These are phyloP conservation scores for Myiozetetes cayanensis DNA, from an alignment of 2,113 vertebrate species.

Conservation along the genomic window DNA sequence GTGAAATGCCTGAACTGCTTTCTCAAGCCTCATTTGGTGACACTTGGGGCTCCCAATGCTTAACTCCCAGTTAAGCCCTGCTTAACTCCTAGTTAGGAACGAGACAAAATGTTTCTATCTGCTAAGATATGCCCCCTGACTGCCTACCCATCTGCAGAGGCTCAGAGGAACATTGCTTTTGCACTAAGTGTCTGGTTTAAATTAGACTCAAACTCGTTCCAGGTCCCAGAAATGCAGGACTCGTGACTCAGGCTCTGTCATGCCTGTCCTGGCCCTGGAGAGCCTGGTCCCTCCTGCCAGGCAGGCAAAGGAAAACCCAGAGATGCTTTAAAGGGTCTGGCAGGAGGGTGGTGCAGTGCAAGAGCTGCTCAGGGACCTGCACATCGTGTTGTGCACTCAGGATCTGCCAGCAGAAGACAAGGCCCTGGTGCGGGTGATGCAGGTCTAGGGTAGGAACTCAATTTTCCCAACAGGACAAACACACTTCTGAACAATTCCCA, in stretches of 20 bases:
- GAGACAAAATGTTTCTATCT: background rate
- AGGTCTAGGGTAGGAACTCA: background rate
- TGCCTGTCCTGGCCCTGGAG: background rate
- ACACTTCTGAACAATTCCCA: background rate
- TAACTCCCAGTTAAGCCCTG: background rate
- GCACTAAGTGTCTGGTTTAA: background rate
- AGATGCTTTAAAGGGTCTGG: background rate
- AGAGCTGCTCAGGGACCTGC: background rate
- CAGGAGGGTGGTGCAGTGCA: background rate
- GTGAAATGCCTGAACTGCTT: background rate
- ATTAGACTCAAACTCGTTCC: slow-evolving; percentile 15
- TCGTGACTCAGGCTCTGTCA: background rate
- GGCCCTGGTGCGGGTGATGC: background rate
- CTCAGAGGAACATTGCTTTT: slow-evolving; percentile 8
- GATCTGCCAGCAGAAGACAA: background rate
- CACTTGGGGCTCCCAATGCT: background rate
- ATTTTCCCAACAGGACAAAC: background rate
- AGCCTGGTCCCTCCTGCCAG: background rate
- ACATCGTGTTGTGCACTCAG: accelerated
- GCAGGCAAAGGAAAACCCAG: background rate
- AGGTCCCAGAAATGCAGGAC: background rate
- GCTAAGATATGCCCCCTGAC: background rate
- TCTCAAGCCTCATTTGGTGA: background rate
- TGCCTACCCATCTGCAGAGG: background rate
- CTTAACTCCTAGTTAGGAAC: background rate